phyloP scores from a whole-genome alignment of 2,113 vertebrate species.

The Cebidichthys violaceus region DNA sequence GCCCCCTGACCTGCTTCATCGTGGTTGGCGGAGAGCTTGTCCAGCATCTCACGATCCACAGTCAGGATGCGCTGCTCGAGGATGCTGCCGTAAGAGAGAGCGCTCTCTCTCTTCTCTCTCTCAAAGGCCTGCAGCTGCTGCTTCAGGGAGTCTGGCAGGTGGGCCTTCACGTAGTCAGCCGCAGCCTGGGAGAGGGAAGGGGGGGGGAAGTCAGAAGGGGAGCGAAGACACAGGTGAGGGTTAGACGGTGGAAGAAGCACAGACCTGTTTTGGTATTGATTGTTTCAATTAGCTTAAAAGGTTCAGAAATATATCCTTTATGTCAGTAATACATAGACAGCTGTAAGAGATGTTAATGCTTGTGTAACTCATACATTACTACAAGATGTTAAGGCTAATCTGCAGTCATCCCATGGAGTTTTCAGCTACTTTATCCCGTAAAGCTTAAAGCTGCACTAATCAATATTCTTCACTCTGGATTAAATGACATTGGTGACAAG shows the following conservation, averaged over 20 bases:
- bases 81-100: slow-evolving; percentile 91
- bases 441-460: background rate
- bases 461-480: background rate
- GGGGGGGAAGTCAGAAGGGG: slow-evolving; percentile 8
- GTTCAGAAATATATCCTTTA: background rate
- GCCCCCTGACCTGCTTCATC: slow-evolving; percentile 92
- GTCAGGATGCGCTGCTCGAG: slow-evolving; percentile 95
- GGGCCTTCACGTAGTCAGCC: slow-evolving; percentile 95
- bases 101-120: slow-evolving; percentile 92
- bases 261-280: background rate
- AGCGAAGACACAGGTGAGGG: slow-evolving; percentile 1
- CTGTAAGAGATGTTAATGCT: no score
- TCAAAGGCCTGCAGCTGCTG: slow-evolving; percentile 95
- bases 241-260: slow-evolving; percentile 1
- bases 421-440: background rate
- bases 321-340: background rate
- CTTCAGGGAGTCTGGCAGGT: slow-evolving; percentile 92
- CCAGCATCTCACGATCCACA: slow-evolving; percentile 95
- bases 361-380: background rate
- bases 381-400: background rate
- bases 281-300: background rate
- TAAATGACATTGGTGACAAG: background rate
- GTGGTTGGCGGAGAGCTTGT: slow-evolving; percentile 92
- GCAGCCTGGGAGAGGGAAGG: slow-evolving; percentile 85
- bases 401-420: background rate